Percentiles rank a stretch among this genome's conserved stretches.
These are phyloP conservation scores for Lamprologus sp. DNA, from an alignment of 2,113 vertebrate species.

Conservation along the genomic window DNA sequence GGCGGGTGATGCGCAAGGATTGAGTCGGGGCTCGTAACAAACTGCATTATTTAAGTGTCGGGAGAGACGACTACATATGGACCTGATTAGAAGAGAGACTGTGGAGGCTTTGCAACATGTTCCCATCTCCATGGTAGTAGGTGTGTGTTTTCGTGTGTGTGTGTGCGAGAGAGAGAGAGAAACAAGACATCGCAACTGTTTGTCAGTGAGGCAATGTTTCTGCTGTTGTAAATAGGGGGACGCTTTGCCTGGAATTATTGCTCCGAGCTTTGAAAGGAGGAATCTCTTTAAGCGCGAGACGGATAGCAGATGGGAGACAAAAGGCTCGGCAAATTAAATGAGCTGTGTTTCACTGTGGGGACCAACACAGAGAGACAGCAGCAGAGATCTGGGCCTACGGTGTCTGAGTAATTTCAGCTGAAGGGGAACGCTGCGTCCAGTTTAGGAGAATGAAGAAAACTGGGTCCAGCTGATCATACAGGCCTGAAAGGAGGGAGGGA, in stretches of 20 bases:
- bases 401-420: constrained; percentile 4
- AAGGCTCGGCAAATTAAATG: constrained; percentile 37
- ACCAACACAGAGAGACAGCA: background rate
- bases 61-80: constrained; percentile 57
- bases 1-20: background rate
- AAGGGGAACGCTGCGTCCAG: background rate
- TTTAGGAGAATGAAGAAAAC: background rate
- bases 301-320: constrained; percentile 35
- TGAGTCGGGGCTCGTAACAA: constrained; percentile 22
- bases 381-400: constrained; percentile 1
- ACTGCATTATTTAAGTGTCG: constrained; percentile 11
- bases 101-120: constrained; percentile 39
- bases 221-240: constrained; percentile 20
- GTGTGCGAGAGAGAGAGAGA: background rate
- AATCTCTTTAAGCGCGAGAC: constrained; percentile 15
- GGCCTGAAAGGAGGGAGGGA: background rate
- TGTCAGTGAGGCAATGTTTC: constrained; percentile 8
- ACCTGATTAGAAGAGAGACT: constrained; percentile 59
- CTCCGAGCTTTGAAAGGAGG: constrained; percentile 25
- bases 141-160: constrained; percentile 8
- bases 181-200: background rate
- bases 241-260: constrained; percentile 25
- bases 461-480: background rate
- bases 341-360: background rate
- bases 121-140: constrained; percentile 56